Evolutionary conservation across 2,888 invertebrate species (phyloP).

Genomic region (Ecliptopera silaceata): DNA sequence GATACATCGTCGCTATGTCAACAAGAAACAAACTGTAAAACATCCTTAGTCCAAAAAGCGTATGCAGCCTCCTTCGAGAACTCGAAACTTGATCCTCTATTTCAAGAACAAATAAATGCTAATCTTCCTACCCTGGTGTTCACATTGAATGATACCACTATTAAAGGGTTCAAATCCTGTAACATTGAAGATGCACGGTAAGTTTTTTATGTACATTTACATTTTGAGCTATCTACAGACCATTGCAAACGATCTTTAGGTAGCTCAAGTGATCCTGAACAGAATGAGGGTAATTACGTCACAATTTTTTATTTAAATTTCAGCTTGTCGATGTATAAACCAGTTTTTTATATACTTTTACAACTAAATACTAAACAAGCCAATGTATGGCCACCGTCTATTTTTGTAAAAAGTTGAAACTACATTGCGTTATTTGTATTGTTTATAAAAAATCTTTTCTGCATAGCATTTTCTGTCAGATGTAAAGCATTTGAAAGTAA

Average conservation of each 20-base stretch:
- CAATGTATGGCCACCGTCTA: too few species aligned
- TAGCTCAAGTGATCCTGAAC: too few species aligned
- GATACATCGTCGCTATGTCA: conserved; percentile 1
- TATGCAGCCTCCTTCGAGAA: neutral
- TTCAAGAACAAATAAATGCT: conserved; percentile 30
- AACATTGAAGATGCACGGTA: conserved; percentile 28
- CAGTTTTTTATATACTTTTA: too few species aligned
- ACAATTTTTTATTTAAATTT: neutral
- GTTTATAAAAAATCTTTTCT: too few species aligned
- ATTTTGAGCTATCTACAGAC: too few species aligned
- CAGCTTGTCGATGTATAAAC: conserved; percentile 14
- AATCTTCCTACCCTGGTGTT: conserved; percentile 26
- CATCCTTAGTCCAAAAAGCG: neutral
- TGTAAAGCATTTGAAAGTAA: too few species aligned
- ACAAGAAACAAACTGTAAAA: neutral
- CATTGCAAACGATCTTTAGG: too few species aligned
- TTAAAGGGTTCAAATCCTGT: conserved; percentile 37
- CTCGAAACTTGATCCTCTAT: conserved; percentile 42
- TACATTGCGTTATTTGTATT: too few species aligned
- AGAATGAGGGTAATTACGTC: too few species aligned
- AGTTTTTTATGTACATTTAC: neutral
- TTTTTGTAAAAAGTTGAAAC: too few species aligned
- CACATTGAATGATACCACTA: conserved; percentile 23
- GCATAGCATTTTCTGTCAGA: too few species aligned
- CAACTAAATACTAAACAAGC: too few species aligned